Conservation (phyloP, 2,113 vertebrate genomes). For the Gobiocypris rarus region DNA sequence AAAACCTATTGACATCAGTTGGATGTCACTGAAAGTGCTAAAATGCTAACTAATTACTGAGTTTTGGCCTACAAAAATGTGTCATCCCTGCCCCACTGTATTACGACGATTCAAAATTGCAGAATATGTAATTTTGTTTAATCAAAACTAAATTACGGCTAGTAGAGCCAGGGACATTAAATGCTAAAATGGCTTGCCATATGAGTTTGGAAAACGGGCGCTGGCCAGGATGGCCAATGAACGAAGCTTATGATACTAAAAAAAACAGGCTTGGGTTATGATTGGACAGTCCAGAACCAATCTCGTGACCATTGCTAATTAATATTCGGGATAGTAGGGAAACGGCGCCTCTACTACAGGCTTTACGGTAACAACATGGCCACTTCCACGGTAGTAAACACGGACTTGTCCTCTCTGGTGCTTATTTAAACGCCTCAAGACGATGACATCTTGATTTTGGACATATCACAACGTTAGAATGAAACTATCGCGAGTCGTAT, state of each 20-base stretch:
- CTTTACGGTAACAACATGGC: conserved; percentile 68
- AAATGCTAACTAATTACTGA: too few relatives aligned
- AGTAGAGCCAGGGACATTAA: too few relatives aligned
- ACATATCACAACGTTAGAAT: conserved; percentile 6
- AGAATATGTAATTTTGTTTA: too few relatives aligned
- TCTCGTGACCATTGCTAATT: not conserved
- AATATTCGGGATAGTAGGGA: not conserved
- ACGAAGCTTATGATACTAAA: not conserved
- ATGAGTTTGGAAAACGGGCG: not conserved
- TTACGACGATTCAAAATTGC: too few relatives aligned
- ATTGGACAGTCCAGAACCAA: not conserved
- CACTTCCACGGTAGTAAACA: not conserved
- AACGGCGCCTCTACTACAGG: conserved; percentile 5
- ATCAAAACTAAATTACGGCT: too few relatives aligned
- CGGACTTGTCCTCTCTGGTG: not conserved
- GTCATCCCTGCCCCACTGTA: too few relatives aligned
- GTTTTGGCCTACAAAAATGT: too few relatives aligned
- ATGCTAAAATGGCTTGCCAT: too few relatives aligned
- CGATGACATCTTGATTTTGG: not conserved
- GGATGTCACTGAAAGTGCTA: too few relatives aligned
- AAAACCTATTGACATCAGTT: too few relatives aligned
- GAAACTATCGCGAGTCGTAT: conserved; percentile 6
- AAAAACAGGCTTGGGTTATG: not conserved
- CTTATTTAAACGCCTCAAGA: not conserved
- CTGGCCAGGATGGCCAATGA: not conserved